Evolutionary conservation across 2,888 invertebrate species (phyloP).

Genomic region (Chloroclystis v-ata): DNA sequence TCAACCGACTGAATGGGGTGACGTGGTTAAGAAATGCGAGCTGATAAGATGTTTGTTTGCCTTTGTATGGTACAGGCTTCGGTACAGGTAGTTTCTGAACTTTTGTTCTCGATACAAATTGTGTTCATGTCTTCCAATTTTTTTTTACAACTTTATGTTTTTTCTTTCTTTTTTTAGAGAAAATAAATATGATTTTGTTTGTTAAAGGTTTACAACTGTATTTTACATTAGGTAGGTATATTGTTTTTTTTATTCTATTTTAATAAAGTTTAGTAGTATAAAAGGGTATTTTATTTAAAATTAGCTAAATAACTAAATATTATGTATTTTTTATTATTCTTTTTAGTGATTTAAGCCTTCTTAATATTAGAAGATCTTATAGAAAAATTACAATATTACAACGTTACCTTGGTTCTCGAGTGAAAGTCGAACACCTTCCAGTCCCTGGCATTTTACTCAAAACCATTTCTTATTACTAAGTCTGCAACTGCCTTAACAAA

Average conservation of each 20-base stretch:
- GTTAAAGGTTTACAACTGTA: background rate
- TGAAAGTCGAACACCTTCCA: no score
- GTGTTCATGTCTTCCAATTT: slow-evolving; percentile 12
- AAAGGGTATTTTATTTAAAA: no score
- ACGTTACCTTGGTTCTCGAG: no score
- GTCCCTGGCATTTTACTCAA: no score
- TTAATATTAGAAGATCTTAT: no score
- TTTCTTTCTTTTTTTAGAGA: background rate
- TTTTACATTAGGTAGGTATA: background rate
- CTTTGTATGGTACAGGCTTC: slow-evolving; percentile 35
- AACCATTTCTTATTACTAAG: background rate
- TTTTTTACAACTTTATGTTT: background rate
- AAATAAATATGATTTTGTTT: background rate
- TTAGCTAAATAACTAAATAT: no score
- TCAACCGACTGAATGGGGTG: slow-evolving; percentile 49
- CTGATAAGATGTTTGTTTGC: slow-evolving; percentile 49
- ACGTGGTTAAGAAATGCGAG: slow-evolving; percentile 48
- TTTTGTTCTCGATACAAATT: slow-evolving; percentile 40
- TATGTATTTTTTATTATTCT: no score
- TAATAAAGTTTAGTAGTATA: no score
- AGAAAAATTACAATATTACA: no score
- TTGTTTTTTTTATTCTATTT: no score
- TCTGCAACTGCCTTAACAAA: background rate
- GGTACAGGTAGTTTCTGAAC: slow-evolving; percentile 40
- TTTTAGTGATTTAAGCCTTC: no score